phyloP scores from a whole-genome alignment of 2,888 invertebrate genomes.

The Unio pictorum region DNA sequence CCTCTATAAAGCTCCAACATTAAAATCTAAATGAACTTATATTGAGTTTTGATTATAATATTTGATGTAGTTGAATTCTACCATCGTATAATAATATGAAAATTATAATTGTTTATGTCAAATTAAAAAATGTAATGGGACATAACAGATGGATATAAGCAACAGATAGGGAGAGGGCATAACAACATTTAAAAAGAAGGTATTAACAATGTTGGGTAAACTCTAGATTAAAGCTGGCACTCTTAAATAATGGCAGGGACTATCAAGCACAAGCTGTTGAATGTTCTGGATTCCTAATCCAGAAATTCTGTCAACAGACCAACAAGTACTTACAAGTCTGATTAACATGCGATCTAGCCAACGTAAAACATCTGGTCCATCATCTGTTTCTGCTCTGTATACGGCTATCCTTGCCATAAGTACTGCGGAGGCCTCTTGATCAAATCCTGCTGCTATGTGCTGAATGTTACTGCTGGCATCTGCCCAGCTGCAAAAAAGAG shows the following conservation, averaged over 20 bases:
- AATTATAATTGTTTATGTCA: no score
- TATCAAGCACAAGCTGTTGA: background rate
- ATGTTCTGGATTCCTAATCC: background rate
- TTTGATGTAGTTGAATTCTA: no score
- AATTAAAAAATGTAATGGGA: no score
- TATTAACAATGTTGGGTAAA: no score
- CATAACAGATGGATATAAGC: no score
- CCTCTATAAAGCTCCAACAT: no score
- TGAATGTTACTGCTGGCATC: conserved; percentile 90
- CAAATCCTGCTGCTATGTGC: conserved; percentile 94
- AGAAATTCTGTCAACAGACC: background rate
- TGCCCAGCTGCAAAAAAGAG: conserved; percentile 83
- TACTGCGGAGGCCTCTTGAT: conserved; percentile 98
- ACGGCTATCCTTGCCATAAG: conserved; percentile 97
- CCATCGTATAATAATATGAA: no score
- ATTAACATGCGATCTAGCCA: conserved; percentile 99
- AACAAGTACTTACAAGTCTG: conserved; percentile 80
- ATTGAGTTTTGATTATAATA: no score
- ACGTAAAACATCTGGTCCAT: conserved; percentile 93
- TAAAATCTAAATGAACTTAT: no score
- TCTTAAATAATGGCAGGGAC: background rate
- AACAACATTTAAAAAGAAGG: no score
- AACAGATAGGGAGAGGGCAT: no score
- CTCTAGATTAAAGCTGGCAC: no score
- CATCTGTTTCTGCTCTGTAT: conserved; percentile 90